phyloP scores from a whole-genome alignment of 2,888 invertebrate genomes.

The Lysandra coridon region DNA sequence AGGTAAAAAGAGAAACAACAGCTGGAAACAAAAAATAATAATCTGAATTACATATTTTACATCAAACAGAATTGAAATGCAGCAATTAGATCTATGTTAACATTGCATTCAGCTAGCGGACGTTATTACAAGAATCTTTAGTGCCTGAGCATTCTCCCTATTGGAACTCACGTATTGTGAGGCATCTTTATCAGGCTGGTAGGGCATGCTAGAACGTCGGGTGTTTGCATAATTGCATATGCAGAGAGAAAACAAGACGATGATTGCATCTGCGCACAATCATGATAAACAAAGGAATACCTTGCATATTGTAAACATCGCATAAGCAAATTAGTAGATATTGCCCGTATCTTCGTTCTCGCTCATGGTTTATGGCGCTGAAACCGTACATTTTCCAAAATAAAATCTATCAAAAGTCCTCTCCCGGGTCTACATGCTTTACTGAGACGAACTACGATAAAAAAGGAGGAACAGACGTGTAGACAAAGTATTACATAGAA shows the following conservation, averaged over 20 bases:
- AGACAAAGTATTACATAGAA: no score
- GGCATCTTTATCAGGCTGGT: slow-evolving; percentile 8
- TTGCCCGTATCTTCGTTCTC: background rate
- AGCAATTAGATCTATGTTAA: background rate
- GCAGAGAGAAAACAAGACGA: background rate
- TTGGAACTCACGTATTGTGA: slow-evolving; percentile 16
- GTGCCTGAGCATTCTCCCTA: background rate
- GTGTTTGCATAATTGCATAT: slow-evolving; percentile 7
- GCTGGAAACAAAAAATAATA: no score
- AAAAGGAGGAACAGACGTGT: no score
- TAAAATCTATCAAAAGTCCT: no score
- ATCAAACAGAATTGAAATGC: background rate
- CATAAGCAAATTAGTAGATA: background rate
- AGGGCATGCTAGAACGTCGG: slow-evolving; percentile 3
- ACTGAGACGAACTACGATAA: no score
- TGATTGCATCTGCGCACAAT: slow-evolving; percentile 3
- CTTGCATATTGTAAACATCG: background rate
- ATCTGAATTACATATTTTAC: no score
- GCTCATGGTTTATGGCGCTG: no score
- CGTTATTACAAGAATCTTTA: background rate
- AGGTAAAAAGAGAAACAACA: no score
- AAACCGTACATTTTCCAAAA: no score
- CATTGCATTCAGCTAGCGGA: background rate
- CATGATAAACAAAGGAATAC: background rate
- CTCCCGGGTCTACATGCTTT: no score